Evolutionary conservation across 2,797 vertebrate genomes (phyloP).

Genomic region (Tamandua tetradactyla): DNA sequence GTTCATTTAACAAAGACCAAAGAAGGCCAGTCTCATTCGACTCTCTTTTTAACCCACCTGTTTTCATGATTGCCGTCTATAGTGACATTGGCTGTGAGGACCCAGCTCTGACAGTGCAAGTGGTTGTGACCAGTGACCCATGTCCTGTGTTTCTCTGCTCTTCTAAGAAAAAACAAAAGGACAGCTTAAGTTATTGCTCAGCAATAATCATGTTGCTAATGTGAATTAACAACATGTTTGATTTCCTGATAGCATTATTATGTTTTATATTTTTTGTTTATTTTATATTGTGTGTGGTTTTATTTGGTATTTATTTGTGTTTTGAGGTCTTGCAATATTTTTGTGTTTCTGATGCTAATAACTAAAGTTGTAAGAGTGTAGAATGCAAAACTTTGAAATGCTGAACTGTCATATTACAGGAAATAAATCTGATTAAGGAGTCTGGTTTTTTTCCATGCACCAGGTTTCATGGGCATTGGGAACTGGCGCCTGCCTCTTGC

Average conservation of each 20-base stretch:
- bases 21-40: slow-evolving; percentile 87
- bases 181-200: slow-evolving; percentile 84
- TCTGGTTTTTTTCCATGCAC: slow-evolving; percentile 65
- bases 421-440: slow-evolving; percentile 85
- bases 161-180: slow-evolving; percentile 83
- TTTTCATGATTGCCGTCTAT: slow-evolving; percentile 80
- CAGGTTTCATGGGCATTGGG: not conserved
- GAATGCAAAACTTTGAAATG: slow-evolving; percentile 87
- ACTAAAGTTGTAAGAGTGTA: slow-evolving; percentile 86
- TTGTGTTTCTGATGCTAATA: slow-evolving; percentile 88
- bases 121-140: slow-evolving; percentile 86
- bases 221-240: slow-evolving; percentile 81
- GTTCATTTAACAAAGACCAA: slow-evolving; percentile 89
- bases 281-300: slow-evolving; percentile 84
- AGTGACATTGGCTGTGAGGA: slow-evolving; percentile 81
- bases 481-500: not conserved
- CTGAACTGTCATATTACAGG: slow-evolving; percentile 86
- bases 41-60: slow-evolving; percentile 84
- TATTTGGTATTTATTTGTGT: slow-evolving; percentile 90
- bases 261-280: slow-evolving; percentile 85
- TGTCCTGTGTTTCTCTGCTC: slow-evolving; percentile 78
- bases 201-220: slow-evolving; percentile 86
- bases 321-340: slow-evolving; percentile 88
- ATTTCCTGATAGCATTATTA: slow-evolving; percentile 86
- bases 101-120: slow-evolving; percentile 82